Evolutionary conservation across 2,113 vertebrate genomes (phyloP).

Genomic region (Ailurus styani): DNA sequence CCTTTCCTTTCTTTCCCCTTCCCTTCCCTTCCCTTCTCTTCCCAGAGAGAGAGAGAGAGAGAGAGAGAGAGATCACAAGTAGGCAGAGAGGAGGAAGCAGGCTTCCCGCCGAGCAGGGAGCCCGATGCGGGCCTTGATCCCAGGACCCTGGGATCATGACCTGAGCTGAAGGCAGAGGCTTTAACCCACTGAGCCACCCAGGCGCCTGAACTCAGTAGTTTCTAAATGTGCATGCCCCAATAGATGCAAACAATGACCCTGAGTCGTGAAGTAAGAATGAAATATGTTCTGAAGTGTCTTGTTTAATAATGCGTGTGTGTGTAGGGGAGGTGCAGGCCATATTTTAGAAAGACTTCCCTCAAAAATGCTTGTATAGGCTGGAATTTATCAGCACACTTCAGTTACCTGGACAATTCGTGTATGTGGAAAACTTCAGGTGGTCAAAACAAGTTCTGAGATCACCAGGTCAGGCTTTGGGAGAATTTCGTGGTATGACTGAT

Average conservation of each 20-base stretch:
- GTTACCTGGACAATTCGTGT: neutral
- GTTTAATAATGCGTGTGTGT: neutral
- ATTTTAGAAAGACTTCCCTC: conserved; percentile 24
- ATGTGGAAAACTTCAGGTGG: neutral
- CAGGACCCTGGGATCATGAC: too few relatives aligned
- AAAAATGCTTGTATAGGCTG: neutral
- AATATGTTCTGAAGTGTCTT: neutral
- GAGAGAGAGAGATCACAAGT: too few relatives aligned
- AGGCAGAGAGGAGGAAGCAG: too few relatives aligned
- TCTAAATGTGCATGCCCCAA: neutral
- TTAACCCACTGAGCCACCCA: too few relatives aligned
- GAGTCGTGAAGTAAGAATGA: conserved; percentile 15
- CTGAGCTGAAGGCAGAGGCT: too few relatives aligned
- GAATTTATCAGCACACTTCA: neutral
- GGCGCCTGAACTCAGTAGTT: neutral
- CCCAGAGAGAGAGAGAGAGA: too few relatives aligned
- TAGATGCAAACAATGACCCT: neutral
- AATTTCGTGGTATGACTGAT: neutral
- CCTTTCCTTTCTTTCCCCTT: too few relatives aligned
- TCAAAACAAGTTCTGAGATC: neutral
- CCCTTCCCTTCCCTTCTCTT: too few relatives aligned
- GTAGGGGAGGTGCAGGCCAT: neutral
- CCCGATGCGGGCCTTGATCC: too few relatives aligned
- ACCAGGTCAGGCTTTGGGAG: neutral
- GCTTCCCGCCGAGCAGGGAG: too few relatives aligned